A percentile compares a stretch with the other conserved stretches of the same genome.
Evolutionary conservation across 2,888 invertebrate genomes (phyloP).

Genomic region (Clunio marinus): DNA sequence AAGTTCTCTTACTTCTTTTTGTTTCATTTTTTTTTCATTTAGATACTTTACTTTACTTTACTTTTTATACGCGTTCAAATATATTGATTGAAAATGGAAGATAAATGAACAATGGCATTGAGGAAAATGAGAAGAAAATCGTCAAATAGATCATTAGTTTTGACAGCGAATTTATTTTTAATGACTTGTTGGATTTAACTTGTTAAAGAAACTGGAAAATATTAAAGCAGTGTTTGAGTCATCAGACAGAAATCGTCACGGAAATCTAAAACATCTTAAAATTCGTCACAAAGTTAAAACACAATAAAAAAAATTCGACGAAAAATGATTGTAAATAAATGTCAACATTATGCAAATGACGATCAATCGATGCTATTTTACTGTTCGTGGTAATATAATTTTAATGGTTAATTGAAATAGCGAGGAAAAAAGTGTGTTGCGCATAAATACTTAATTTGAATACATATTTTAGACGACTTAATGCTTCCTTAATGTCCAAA

Average conservation of each 20-base stretch:
- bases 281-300: not conserved
- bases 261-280: not conserved
- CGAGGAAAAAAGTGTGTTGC: not conserved
- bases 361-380: constrained; percentile 37
- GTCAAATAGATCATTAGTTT: constrained; percentile 34
- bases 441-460: not conserved
- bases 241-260: not conserved
- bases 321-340: constrained; percentile 31
- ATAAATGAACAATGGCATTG: constrained; percentile 20
- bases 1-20: not conserved
- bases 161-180: constrained; percentile 28
- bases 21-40: constrained; percentile 6
- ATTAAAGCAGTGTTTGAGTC: not conserved
- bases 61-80: not conserved
- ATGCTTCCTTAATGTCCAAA: too few relatives aligned
- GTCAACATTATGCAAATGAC: constrained; percentile 35
- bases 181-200: not conserved
- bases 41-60: too few relatives aligned
- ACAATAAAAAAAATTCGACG: not conserved
- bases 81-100: not conserved
- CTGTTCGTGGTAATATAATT: constrained; percentile 34
- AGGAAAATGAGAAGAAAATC: not conserved
- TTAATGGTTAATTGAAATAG: constrained; percentile 31
- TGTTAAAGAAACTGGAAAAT: not conserved
- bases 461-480: not conserved